phyloP scores from a whole-genome alignment of 1,140 invertebrate genomes.

The Ridgeia piscesae region DNA sequence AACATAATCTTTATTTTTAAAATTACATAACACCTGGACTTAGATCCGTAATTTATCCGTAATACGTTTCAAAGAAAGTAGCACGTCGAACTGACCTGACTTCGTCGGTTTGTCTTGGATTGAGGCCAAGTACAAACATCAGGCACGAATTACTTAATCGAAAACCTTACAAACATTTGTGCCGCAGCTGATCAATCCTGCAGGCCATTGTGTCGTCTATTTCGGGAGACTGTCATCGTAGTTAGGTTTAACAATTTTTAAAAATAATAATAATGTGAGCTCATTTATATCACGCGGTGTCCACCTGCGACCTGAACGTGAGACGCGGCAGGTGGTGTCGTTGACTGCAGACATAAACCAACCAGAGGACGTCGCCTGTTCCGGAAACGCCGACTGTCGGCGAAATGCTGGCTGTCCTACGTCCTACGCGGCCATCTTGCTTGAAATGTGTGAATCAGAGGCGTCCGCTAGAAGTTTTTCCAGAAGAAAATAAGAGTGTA shows the following conservation, averaged over 20 bases:
- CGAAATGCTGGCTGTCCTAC: not conserved
- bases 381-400: not conserved
- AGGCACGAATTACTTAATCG: not conserved
- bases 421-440: too few species aligned
- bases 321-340: not conserved
- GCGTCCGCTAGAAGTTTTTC: too few species aligned
- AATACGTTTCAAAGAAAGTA: not conserved
- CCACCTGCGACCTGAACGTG: not conserved
- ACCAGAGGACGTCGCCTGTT: not conserved
- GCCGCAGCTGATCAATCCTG: not conserved
- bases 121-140: not conserved
- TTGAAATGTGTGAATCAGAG: too few species aligned
- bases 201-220: not conserved
- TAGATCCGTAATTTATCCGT: not conserved
- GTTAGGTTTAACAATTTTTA: not conserved
- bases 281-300: not conserved
- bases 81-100: too few species aligned
- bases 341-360: not conserved
- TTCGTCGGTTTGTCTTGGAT: not conserved
- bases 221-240: not conserved
- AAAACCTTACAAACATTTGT: not conserved
- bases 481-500: too few species aligned
- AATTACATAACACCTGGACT: not conserved
- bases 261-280: not conserved
- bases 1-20: too few species aligned